phyloP scores from a whole-genome alignment of 2,797 vertebrate genomes.

The Sciurus vulgaris region DNA sequence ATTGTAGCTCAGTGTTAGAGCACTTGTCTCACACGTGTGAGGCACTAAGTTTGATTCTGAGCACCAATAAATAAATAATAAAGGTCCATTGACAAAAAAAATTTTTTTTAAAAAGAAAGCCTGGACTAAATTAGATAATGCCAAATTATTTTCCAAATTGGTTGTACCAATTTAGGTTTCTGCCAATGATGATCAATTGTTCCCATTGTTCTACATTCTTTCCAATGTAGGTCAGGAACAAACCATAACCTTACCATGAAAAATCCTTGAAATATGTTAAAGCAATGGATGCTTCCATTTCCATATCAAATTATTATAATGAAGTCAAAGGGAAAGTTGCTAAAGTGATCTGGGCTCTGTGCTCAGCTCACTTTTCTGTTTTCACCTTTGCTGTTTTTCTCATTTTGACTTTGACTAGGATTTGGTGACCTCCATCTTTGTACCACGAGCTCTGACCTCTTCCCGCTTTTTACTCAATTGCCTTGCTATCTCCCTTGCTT shows the following conservation, averaged over 20 bases:
- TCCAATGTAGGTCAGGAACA: not conserved
- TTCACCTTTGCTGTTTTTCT: not conserved
- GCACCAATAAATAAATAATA: too few relatives aligned
- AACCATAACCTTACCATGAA: not conserved
- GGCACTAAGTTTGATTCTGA: too few relatives aligned
- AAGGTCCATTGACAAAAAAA: too few relatives aligned
- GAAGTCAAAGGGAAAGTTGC: not conserved
- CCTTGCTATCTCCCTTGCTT: not conserved
- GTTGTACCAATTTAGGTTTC: not conserved
- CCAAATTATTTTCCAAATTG: constrained; percentile 1
- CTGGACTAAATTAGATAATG: not conserved
- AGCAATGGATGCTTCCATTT: not conserved
- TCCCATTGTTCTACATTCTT: constrained; percentile 13
- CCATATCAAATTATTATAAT: not conserved
- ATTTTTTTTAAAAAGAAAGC: too few relatives aligned
- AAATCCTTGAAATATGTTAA: constrained; percentile 23
- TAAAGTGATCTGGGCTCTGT: not conserved
- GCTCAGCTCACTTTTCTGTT: not conserved
- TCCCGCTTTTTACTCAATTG: not conserved
- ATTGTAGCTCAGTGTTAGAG: too few relatives aligned
- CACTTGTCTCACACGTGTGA: too few relatives aligned
- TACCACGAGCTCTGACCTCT: not conserved
- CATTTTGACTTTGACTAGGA: not conserved
- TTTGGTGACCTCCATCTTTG: not conserved
- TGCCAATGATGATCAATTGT: not conserved